Evolutionary conservation across 2,797 vertebrate genomes (phyloP), one percentile per base, ranked within the genome.

Genomic region (Clarias platycephalus): DNA sequence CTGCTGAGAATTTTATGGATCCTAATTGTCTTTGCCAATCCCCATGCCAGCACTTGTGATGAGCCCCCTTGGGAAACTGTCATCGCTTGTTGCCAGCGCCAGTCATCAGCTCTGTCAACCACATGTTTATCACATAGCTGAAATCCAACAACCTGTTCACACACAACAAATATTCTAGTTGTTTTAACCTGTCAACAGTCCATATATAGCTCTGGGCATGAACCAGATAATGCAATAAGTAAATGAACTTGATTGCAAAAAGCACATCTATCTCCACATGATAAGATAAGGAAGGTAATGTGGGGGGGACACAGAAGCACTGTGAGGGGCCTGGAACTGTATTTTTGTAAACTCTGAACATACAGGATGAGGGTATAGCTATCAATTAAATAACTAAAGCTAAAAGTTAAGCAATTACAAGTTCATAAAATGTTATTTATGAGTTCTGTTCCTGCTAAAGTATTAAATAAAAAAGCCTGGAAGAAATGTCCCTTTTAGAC

Each of bases 11-110:
- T 86, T 92, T 94, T 93, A 93, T 91, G 89, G 91, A 90, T 93
- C 91, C 91, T 94, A 94, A 95, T 94, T 94, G 93, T 93, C 89
- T 91, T 87, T 92, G 86, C 92, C 90, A 95, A 94, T 94, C 93
- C 92, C 91, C 86, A 83, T 86, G 81, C 75, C 85, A 85, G 57
- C 84, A 83, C 75, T 87, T 87, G 64, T 89, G 82, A 77, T 86
- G 89, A 93, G 92, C 93, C 94, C 93, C 94, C 93, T 89, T 89
- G 91, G 91, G 93, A 94, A 93, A 93, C 91, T 91, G 91, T 93
- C 93, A 93, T 93, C 89, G 91, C 91, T 91, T 92, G 90, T 94
- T 93, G 91, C 91, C 92, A 90, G 90, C 91, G 89, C 91, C 91
- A 94, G 70, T 81, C 87, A 81, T 84, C 88, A 86, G 82, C 71